Evolutionary conservation across 2,113 vertebrate genomes (phyloP), one percentile per base, ranked within the genome.

Genomic region (Forbesichthys agassizii): DNA sequence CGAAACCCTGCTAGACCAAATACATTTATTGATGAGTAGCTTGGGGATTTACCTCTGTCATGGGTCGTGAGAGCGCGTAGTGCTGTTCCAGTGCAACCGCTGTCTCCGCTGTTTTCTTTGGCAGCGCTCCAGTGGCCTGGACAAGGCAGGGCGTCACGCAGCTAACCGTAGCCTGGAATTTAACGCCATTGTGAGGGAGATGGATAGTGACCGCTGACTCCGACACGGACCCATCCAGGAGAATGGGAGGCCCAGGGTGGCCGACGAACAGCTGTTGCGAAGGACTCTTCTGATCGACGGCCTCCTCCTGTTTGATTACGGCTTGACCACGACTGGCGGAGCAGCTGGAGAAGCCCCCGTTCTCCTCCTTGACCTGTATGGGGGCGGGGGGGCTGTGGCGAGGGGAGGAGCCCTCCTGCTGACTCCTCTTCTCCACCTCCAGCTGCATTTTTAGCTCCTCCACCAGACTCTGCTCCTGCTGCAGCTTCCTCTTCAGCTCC

Each of bases 391-490:
- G 71, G 64, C 71, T 66, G n/a, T 64, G 70, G 11, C 73, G 76
- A 60, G 75, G 93, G 27, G 82, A 69, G 46, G 82, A 78, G 12
- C 87, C 86, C 7, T 66, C 83, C 5, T 94, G 96, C 73, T 94
- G 95, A 65, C 94, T 94, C 72, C 94, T 93, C 79, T 99, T 99
- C 68, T 98, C 97, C 66, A 95, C 95, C 83, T 99, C 95, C 48
- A 99, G 94, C 72, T 98, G 97, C 94, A 98, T 95, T 85, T 98
- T 99, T 69, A 99, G 78, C 60, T 95, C 94, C 84, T 99, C 98
- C 78, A 99, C 96, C 6, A 99, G 92, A 75, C 93, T 95, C 84
- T 99, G 98, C 85, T 99, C 98, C 69, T 95, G 95, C 88, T 98
- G 95, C 87, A 99, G 92, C 89, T 96, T 96, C 62, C 94, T 91